Evolutionary conservation across 2,113 vertebrate species (phyloP), one percentile per base, ranked within the genome.

Genomic region (Epinephelus cyanopodus): DNA sequence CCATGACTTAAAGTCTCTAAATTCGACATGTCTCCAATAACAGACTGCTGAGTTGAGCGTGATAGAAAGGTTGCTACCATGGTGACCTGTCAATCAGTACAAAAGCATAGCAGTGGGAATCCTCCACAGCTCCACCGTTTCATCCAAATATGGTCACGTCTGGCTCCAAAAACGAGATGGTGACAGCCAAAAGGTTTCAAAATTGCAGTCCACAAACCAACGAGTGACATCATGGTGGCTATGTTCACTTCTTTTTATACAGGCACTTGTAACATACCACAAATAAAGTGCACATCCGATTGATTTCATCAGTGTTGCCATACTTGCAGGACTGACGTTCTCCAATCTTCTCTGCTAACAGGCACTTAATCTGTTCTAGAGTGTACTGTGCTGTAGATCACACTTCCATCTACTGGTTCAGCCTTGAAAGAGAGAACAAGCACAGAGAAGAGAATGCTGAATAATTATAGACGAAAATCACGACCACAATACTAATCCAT

Each of bases 341-440:
- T 61, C 18, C 37, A 33, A 45, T 63, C 10, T 13, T 11, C 54
- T 42, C 23, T 33, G 45, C 23, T 54, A 3, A 60, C 58, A 5
- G 6, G n/a, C 33, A 52, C 19, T 61, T 39, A 23, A 18, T 18
- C 2, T 19, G 5, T 53, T 82, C 57, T 13, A 68, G 7, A 3
- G 2, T 23, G 25, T 2, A 68, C 10, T 17, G 29, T 84, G 61
- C 65, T 86, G 77, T 82, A 85, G 52, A 82, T 84, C 57, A 79
- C 68, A 25, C 53, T 67, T 45, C 6, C 50, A 1, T 84, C 70
- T 58, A n/a, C 6, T 60, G 57, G 48, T 77, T 73, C 65, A 74
- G 25, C 33, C 88, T 90, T 15, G 39, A 1, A 33, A 68, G 8
- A 53, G 29, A 54, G 61, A 56, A 70, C 14, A 79, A 54, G 33